A percentile compares a stretch with the other conserved stretches of the same genome.
These are phyloP conservation scores for Pantala flavescens DNA, from an alignment of 1,140 invertebrate species.

Conservation along the genomic window DNA sequence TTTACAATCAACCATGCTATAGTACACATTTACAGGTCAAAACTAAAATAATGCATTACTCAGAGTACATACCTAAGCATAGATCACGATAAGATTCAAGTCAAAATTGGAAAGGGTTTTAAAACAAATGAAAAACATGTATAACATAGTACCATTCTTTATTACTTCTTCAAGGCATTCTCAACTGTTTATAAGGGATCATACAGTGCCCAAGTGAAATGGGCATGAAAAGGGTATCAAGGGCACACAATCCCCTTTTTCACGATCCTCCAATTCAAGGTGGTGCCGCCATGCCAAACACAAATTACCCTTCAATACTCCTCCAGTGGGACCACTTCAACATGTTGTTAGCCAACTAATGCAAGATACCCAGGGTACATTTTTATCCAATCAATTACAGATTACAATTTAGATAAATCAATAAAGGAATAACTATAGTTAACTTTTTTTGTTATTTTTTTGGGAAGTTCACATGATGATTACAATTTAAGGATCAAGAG, in stretches of 20 bases:
- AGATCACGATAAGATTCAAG: background rate
- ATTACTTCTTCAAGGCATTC: background rate
- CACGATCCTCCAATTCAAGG: background rate
- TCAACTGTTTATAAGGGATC: constrained; percentile 2
- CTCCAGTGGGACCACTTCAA: constrained; percentile 2
- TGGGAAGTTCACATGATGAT: background rate
- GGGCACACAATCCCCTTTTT: background rate
- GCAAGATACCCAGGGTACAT: constrained; percentile 8
- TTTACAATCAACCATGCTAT: too few relatives aligned
- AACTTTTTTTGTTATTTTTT: constrained; percentile 3
- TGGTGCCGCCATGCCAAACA: background rate
- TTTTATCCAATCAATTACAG: constrained; percentile 4
- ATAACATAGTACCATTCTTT: constrained; percentile 4
- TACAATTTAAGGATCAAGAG: constrained; percentile 2
- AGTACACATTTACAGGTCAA: too few relatives aligned
- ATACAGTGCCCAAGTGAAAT: constrained; percentile 5
- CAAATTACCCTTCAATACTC: background rate
- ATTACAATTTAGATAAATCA: constrained; percentile 11
- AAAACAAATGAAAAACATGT: background rate
- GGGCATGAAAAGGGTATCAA: background rate
- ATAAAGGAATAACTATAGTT: background rate
- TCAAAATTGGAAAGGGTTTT: too few relatives aligned
- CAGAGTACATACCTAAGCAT: too few relatives aligned
- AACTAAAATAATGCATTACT: too few relatives aligned
- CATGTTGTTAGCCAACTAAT: constrained; percentile 6